Conservation (phyloP, 2,113 vertebrate species). For the Ovibos moschatus region DNA sequence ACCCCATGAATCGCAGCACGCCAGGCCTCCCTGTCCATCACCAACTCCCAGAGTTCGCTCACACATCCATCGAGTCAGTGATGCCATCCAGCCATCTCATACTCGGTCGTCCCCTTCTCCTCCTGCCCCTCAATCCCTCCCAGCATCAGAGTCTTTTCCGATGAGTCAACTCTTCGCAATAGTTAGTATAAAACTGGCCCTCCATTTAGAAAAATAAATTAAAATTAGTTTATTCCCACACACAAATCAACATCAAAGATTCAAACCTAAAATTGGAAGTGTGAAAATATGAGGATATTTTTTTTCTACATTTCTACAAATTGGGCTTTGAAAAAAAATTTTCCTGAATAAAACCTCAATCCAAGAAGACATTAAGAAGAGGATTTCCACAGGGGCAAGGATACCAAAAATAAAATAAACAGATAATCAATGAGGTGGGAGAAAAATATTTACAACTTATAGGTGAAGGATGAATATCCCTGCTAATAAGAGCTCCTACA, state of each 20-base stretch:
- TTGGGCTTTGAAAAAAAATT: neutral
- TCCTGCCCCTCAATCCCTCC: no score
- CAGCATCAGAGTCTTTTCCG: no score
- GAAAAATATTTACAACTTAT: neutral
- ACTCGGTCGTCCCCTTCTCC: no score
- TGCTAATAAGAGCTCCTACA: neutral
- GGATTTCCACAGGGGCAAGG: neutral
- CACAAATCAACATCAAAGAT: neutral
- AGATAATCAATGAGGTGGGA: neutral
- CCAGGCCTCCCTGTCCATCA: no score
- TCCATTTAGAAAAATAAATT: neutral
- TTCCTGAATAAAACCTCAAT: neutral
- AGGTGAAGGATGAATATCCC: neutral
- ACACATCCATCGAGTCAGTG: no score
- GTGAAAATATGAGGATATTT: neutral
- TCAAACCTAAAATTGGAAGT: neutral
- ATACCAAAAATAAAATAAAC: neutral
- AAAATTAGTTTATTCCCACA: neutral
- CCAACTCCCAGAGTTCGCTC: no score
- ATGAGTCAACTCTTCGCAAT: neutral
- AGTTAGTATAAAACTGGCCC: neutral
- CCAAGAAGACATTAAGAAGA: neutral
- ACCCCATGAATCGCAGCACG: no score
- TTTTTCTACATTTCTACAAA: neutral
- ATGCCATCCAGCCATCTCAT: no score